These are phyloP conservation scores for Cremastobaeus sp. DNA, from an alignment of 2,888 invertebrate genomes.

Conservation along the genomic window DNA sequence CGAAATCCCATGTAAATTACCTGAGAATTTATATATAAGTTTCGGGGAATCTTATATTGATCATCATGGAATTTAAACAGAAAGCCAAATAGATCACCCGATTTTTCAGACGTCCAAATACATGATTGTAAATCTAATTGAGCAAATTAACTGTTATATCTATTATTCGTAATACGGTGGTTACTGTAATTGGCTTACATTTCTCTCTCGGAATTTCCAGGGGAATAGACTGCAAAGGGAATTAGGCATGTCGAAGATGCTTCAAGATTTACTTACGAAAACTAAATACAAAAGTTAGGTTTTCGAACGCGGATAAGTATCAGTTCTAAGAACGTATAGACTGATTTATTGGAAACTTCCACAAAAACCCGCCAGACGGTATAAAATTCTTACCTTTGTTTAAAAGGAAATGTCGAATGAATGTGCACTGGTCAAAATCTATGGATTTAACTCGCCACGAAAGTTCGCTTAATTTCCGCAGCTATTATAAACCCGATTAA, in stretches of 20 bases:
- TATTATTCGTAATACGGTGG: slow-evolving; percentile 72
- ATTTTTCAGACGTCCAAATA: slow-evolving; percentile 36
- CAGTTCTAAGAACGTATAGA: slow-evolving; percentile 46
- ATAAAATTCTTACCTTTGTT: slow-evolving; percentile 37
- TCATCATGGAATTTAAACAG: slow-evolving; percentile 33
- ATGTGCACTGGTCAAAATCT: slow-evolving; percentile 20
- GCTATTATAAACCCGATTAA: slow-evolving; percentile 3
- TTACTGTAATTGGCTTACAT: slow-evolving; percentile 59
- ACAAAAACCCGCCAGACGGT: slow-evolving; percentile 30
- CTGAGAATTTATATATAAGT: slow-evolving; percentile 49
- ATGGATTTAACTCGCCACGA: slow-evolving; percentile 5
- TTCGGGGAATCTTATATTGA: slow-evolving; percentile 46
- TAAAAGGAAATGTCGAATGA: slow-evolving; percentile 16
- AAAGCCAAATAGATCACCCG: slow-evolving; percentile 32
- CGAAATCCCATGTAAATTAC: slow-evolving; percentile 52
- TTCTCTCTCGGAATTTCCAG: slow-evolving; percentile 54
- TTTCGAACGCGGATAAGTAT: slow-evolving; percentile 43
- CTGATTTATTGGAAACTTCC: slow-evolving; percentile 47
- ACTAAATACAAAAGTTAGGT: slow-evolving; percentile 55
- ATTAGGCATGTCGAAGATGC: slow-evolving; percentile 55
- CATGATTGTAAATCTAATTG: slow-evolving; percentile 56
- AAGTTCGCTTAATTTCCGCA: neutral
- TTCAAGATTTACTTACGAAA: slow-evolving; percentile 54
- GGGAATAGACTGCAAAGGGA: slow-evolving; percentile 53
- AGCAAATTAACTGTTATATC: slow-evolving; percentile 72